Percentiles rank a stretch among this genome's conserved stretches.
These are phyloP conservation scores for Periophthalmodon schlosseri DNA, from an alignment of 2,113 vertebrate species.

Conservation along the genomic window DNA sequence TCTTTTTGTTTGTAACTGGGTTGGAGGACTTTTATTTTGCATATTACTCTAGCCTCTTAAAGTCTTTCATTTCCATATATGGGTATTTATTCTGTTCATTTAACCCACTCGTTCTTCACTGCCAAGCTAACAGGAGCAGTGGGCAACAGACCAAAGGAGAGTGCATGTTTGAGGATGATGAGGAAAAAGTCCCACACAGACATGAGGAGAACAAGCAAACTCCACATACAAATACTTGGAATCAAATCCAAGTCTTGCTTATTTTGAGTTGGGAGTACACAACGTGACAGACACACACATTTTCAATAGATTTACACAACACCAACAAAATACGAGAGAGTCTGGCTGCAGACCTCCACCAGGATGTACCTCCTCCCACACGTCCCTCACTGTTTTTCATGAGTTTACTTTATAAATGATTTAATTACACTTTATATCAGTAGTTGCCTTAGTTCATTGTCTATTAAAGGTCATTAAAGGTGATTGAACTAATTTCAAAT, in stretches of 20 bases:
- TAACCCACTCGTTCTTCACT: background rate
- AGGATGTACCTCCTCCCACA: too few relatives aligned
- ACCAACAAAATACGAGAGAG: slow-evolving; percentile 3
- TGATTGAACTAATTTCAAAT: too few relatives aligned
- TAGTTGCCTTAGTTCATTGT: too few relatives aligned
- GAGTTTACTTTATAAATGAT: too few relatives aligned
- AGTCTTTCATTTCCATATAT: background rate
- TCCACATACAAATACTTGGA: background rate
- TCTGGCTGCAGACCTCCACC: too few relatives aligned
- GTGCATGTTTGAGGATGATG: background rate
- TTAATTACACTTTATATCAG: too few relatives aligned
- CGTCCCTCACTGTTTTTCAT: too few relatives aligned
- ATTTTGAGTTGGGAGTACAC: too few relatives aligned
- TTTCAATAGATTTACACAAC: background rate
- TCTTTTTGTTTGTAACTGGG: too few relatives aligned
- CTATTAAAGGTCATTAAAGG: too few relatives aligned
- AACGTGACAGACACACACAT: background rate
- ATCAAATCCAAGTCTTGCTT: too few relatives aligned
- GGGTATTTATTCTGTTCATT: background rate
- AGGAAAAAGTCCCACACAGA: background rate
- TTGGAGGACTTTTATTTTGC: too few relatives aligned
- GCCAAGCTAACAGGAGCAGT: background rate
- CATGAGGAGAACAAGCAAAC: background rate
- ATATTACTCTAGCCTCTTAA: background rate
- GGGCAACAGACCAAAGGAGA: background rate